phyloP scores from a whole-genome alignment of 2,113 vertebrate genomes.

The Tragelaphus scriptus region DNA sequence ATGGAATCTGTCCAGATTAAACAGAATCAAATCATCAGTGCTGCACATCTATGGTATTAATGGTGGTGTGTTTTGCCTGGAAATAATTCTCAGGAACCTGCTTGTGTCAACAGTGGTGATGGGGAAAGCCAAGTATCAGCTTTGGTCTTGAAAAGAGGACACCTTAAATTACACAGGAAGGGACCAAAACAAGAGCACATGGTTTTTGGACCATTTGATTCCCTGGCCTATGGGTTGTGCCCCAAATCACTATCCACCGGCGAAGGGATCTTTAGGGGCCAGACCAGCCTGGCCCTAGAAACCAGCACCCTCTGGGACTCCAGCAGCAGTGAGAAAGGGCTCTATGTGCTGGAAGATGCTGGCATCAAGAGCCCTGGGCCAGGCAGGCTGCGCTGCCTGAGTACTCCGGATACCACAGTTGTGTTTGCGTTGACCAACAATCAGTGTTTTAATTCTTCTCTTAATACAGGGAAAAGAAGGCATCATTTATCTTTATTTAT shows the following conservation, averaged over 20 bases:
- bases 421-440: neutral
- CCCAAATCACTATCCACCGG: neutral
- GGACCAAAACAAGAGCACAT: neutral
- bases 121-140: neutral
- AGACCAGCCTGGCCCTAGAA: neutral
- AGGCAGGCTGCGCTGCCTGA: neutral
- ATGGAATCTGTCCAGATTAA: constrained; percentile 4
- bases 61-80: neutral
- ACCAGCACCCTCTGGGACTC: neutral
- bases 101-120: neutral
- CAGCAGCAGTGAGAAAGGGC: neutral
- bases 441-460: neutral
- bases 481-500: neutral
- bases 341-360: neutral
- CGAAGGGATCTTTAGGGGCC: neutral
- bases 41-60: neutral
- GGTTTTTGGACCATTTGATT: neutral
- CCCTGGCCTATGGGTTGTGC: neutral
- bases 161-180: neutral
- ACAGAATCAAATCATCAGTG: neutral
- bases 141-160: neutral
- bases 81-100: neutral
- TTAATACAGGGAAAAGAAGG: neutral
- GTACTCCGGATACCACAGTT: neutral
- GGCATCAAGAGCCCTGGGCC: neutral